These are phyloP conservation scores for Nannospalax galili DNA, from an alignment of 2,113 vertebrate species.

Conservation along the genomic window DNA sequence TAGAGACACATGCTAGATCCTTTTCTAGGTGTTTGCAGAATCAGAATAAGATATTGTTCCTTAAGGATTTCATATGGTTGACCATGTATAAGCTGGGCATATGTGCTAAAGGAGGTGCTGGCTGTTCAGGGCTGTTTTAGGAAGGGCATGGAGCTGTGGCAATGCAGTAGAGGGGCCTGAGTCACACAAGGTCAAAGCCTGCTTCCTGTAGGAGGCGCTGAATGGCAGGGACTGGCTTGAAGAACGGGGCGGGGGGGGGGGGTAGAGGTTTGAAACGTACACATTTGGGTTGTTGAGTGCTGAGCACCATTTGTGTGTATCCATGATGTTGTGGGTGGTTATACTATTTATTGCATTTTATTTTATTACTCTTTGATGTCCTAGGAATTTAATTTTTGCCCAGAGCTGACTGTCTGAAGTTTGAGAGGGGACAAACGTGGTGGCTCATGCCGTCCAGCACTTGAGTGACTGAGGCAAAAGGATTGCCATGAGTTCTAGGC, in stretches of 20 bases:
- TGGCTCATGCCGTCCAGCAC: not conserved
- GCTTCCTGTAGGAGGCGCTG: not conserved
- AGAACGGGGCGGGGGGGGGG: too few relatives aligned
- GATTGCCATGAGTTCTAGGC: not conserved
- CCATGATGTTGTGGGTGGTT: not conserved
- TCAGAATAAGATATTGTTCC: not conserved
- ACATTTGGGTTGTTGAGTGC: not conserved
- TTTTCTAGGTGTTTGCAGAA: constrained; percentile 27
- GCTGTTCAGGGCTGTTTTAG: not conserved
- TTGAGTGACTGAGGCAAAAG: not conserved
- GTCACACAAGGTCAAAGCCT: not conserved
- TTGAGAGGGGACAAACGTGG: not conserved
- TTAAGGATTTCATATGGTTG: not conserved
- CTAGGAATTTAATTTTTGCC: constrained; percentile 22
- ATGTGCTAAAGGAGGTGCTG: not conserved
- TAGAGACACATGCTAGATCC: not conserved
- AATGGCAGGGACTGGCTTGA: not conserved
- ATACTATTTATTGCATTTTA: too few relatives aligned
- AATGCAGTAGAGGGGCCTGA: not conserved
- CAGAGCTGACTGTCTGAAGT: not conserved
- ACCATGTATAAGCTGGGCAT: not conserved
- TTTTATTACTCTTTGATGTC: not conserved
- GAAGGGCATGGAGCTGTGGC: not conserved
- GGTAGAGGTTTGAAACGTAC: not conserved
- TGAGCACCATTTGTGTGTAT: not conserved